Conservation (phyloP, 2,113 vertebrate genomes). For the Leptosomus discolor region DNA sequence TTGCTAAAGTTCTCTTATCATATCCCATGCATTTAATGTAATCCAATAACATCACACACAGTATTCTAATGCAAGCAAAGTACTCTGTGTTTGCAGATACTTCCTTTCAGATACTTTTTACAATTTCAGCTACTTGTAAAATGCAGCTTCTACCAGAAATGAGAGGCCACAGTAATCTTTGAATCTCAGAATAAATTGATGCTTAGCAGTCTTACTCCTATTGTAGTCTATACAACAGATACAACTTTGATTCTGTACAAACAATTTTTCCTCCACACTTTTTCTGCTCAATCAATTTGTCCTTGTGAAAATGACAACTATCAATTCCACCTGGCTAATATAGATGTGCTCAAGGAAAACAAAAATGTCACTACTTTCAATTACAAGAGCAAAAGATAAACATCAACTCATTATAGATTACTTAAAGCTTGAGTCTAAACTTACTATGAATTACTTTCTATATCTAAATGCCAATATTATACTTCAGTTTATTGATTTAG, state of each 20-base stretch:
- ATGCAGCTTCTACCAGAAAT: not conserved
- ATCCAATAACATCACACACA: not conserved
- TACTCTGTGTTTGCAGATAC: not conserved
- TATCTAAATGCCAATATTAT: slow-evolving; percentile 53
- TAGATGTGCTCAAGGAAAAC: not conserved
- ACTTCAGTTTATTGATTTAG: slow-evolving; percentile 19
- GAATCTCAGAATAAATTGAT: not conserved
- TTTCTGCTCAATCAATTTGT: not conserved
- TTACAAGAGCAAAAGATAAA: slow-evolving; percentile 1
- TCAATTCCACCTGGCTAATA: not conserved
- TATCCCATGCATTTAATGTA: not conserved
- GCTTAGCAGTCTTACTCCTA: not conserved
- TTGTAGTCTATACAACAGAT: not conserved
- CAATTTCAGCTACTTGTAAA: not conserved
- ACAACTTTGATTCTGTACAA: not conserved
- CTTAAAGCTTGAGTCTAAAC: slow-evolving; percentile 1
- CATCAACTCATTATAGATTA: not conserved
- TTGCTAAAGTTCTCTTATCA: not conserved
- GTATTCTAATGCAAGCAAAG: not conserved
- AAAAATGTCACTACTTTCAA: not conserved
- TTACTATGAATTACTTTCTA: slow-evolving; percentile 45
- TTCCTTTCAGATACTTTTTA: not conserved
- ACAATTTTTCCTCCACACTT: not conserved
- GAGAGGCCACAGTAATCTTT: not conserved
- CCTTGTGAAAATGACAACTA: not conserved